phyloP scores from a whole-genome alignment of 1,140 invertebrate genomes.

The Megathymus violae region DNA sequence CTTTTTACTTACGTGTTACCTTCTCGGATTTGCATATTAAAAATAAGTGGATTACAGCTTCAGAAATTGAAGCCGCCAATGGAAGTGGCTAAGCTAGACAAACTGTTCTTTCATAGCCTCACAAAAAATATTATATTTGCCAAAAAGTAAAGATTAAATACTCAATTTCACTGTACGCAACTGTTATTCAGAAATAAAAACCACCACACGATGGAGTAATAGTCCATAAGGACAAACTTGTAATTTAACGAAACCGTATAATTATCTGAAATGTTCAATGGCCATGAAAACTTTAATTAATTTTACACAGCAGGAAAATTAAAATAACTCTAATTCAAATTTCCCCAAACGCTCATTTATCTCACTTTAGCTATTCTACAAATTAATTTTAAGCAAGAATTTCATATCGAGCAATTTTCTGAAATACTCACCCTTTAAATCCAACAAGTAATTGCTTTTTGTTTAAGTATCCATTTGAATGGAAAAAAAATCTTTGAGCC shows the following conservation, averaged over 20 bases:
- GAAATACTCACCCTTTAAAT: conserved; percentile 34
- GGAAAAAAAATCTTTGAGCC: neutral
- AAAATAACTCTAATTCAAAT: conserved; percentile 24
- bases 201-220: too few species aligned
- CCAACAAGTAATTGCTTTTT: conserved; percentile 31
- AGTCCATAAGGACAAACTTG: neutral
- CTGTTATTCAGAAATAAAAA: too few species aligned
- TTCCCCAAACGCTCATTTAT: conserved; percentile 32
- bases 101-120: too few species aligned
- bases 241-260: neutral
- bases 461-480: conserved; percentile 14
- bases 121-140: too few species aligned
- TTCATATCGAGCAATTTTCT: conserved; percentile 31
- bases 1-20: too few species aligned
- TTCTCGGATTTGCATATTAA: too few species aligned
- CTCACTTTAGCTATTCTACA: conserved; percentile 7
- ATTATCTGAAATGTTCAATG: conserved; percentile 2
- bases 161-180: too few species aligned
- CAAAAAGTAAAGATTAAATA: too few species aligned
- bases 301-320: conserved; percentile 18
- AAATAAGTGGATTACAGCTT: too few species aligned
- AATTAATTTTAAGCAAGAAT: conserved; percentile 33
- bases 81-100: too few species aligned
- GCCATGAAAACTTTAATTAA: conserved; percentile 13
- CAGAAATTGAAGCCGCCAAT: too few species aligned